Evolutionary conservation across 2,888 invertebrate species (phyloP).

Genomic region (Liopterus haemorrhoidalis): DNA sequence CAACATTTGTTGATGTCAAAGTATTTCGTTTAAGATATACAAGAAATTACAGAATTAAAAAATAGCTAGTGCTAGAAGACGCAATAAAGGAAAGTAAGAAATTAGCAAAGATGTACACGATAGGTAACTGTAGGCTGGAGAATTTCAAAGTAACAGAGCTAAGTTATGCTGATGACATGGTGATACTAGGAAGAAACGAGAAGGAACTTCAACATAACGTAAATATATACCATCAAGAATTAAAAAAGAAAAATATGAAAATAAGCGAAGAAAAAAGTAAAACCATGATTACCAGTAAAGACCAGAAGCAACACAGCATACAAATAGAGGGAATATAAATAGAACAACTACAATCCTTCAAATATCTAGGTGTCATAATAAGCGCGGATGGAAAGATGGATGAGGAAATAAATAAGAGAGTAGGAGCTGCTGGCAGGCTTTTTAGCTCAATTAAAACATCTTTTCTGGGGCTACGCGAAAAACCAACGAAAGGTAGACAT

Average conservation of each 20-base stretch:
- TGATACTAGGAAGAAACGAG: background rate
- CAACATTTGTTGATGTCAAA: too few relatives aligned
- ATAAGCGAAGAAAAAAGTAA: background rate
- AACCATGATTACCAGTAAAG: background rate
- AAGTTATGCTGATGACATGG: background rate
- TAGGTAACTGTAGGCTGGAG: background rate
- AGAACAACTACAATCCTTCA: too few relatives aligned
- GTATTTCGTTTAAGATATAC: too few relatives aligned
- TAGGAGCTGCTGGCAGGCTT: too few relatives aligned
- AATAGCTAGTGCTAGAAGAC: constrained; percentile 1
- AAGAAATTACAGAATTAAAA: too few relatives aligned
- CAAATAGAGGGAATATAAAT: too few relatives aligned
- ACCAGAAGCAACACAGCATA: background rate
- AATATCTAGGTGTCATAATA: too few relatives aligned
- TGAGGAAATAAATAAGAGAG: too few relatives aligned
- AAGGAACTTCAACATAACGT: background rate
- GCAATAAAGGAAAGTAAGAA: background rate
- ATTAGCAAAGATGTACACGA: background rate
- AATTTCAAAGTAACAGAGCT: background rate
- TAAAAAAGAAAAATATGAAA: background rate
- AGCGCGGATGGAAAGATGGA: too few relatives aligned
- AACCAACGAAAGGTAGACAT: too few relatives aligned
- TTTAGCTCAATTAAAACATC: too few relatives aligned
- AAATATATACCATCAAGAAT: background rate
- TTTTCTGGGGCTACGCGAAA: too few relatives aligned